Evolutionary conservation across 2,797 vertebrate species (phyloP).

Genomic region (Poecilia wingei): DNA sequence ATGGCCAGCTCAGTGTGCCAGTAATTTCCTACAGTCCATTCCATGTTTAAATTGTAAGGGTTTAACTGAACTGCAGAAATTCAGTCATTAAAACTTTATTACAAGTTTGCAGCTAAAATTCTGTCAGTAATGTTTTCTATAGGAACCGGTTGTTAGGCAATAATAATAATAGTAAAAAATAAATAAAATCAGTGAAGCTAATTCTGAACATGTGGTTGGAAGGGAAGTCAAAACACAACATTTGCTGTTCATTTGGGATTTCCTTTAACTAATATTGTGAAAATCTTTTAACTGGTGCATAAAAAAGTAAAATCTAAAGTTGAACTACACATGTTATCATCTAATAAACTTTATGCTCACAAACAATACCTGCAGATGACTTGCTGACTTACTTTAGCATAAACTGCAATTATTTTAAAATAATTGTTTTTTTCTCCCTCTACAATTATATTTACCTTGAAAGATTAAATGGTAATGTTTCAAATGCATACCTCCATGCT

Average conservation of each 20-base stretch:
- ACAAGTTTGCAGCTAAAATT: neutral
- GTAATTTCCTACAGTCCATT: neutral
- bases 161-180: neutral
- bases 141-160: fast-evolving
- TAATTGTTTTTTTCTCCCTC: neutral
- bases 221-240: neutral
- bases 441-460: neutral
- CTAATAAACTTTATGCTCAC: neutral
- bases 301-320: neutral
- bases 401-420: neutral
- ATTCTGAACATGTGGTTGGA: neutral
- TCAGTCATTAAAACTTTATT: neutral
- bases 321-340: neutral
- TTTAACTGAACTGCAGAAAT: neutral
- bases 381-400: neutral
- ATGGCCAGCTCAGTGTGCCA: neutral
- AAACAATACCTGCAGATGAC: neutral
- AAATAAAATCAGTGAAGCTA: neutral
- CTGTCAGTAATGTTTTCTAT: neutral
- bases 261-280: neutral
- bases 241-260: neutral
- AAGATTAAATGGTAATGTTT: neutral
- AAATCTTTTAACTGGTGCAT: neutral
- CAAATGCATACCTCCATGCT: conserved; percentile 84
- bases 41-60: neutral